Base-by-base conservation (phyloP, 2,888 invertebrate species). In the Nebria salina region DNA sequence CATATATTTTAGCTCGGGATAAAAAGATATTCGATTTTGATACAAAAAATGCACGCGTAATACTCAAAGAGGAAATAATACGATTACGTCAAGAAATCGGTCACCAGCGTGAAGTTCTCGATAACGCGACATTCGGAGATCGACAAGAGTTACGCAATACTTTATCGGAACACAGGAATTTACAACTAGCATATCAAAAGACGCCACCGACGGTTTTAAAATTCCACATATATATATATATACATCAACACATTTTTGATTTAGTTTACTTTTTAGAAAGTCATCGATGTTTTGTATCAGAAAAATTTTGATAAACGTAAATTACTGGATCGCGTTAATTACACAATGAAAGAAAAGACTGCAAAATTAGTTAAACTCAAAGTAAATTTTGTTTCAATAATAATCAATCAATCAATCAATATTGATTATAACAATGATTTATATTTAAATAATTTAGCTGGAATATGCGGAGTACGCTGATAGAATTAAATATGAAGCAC, bases 251-350 rank as follows among this genome's bases (percentile, higher is more conserved):
- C 25, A 41, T 26, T 65, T 11, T 75, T 68, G 54, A 72, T 65
- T 73, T 68, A 54, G 74, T 20, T 75, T 64, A 15, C 8, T 75
- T 87, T 89, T 43, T 86, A 94, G 93, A 91, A 89, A 88, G 91
- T 93, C 26, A 88, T 91, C 81, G 92, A 91, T 75, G 91, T 90
- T 83, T 89, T 94, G 65, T 90, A 91, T 83, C 93, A 93, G 86
- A 92, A 92, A 83, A 93, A 91, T 86, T 92, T 92, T 82, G 90
- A 91, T 76, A 92, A 92, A 85, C 89, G 92, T 72, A 93, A 93
- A 85, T 91, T 91, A 83, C 87, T 93, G 41, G 93, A 94, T 84
- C 90, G 91, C 82, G 90, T 94, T 25, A 87, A 89, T 83, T 93
- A 92, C 82, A 90, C 90, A 13, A 92, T 93, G 86, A 91, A 91